These are phyloP conservation scores for Balearica regulorum DNA, from an alignment of 2,797 vertebrate species.

Conservation along the genomic window DNA sequence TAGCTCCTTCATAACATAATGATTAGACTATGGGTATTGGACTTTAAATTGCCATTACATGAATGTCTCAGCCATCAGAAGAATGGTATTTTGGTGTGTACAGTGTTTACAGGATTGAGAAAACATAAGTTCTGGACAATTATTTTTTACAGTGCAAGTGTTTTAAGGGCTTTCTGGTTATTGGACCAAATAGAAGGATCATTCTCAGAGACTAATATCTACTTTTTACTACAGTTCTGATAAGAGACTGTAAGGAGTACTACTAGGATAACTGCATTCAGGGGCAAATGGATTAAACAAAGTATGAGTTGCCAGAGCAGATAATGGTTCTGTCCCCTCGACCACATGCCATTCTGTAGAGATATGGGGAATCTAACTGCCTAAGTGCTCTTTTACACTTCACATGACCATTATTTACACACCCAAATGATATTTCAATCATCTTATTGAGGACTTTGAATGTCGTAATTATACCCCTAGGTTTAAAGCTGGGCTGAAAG, in stretches of 20 bases:
- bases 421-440: neutral
- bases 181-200: neutral
- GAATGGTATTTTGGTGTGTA: neutral
- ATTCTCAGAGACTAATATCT: neutral
- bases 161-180: neutral
- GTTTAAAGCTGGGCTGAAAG: neutral
- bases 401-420: neutral
- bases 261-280: neutral
- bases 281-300: neutral
- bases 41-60: neutral
- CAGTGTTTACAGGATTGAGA: neutral
- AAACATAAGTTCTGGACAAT: neutral
- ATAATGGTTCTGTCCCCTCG: neutral
- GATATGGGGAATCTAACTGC: neutral
- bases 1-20: neutral
- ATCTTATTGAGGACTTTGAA: neutral
- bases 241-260: neutral
- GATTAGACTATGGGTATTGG: neutral
- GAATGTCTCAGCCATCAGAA: neutral
- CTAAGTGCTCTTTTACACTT: neutral
- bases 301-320: neutral
- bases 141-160: neutral
- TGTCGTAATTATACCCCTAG: neutral
- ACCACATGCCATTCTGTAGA: neutral
- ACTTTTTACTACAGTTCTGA: neutral